Evolutionary conservation across 2,113 vertebrate species (phyloP).

Genomic region (Cygnus buccinator): DNA sequence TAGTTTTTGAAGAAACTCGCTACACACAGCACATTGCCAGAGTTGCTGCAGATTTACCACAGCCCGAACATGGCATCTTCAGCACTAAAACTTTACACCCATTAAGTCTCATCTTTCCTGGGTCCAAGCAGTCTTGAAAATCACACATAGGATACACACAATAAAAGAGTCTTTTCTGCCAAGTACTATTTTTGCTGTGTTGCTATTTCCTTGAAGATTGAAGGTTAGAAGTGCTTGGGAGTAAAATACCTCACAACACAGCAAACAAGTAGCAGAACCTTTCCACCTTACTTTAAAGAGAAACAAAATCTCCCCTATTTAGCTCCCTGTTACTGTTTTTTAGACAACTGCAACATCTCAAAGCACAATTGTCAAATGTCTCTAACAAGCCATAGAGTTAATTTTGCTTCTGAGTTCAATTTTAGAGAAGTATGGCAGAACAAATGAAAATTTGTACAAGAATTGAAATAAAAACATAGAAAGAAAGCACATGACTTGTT

Average conservation of each 20-base stretch:
- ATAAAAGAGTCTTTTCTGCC: not conserved
- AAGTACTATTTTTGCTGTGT: not conserved
- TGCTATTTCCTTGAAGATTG: not conserved
- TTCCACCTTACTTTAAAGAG: not conserved
- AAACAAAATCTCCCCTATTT: not conserved
- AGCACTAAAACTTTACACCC: not conserved
- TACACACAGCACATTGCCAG: not conserved
- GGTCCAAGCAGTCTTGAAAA: not conserved
- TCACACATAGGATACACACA: not conserved
- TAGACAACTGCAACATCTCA: not conserved
- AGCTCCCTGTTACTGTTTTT: not conserved
- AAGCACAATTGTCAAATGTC: not conserved
- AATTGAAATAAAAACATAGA: not conserved
- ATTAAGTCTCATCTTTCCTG: not conserved
- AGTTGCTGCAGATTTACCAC: not conserved
- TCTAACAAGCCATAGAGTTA: not conserved
- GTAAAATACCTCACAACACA: not conserved
- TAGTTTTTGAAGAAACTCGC: not conserved
- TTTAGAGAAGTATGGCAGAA: not conserved
- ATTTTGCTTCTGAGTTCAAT: conserved; percentile 1
- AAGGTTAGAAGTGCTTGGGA: not conserved
- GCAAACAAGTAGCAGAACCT: not conserved
- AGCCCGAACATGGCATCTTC: not conserved
- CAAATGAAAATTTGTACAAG: not conserved
- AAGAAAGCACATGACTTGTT: not conserved